Conservation (phyloP, 2,888 invertebrate genomes). For the Lasius platythorax region DNA sequence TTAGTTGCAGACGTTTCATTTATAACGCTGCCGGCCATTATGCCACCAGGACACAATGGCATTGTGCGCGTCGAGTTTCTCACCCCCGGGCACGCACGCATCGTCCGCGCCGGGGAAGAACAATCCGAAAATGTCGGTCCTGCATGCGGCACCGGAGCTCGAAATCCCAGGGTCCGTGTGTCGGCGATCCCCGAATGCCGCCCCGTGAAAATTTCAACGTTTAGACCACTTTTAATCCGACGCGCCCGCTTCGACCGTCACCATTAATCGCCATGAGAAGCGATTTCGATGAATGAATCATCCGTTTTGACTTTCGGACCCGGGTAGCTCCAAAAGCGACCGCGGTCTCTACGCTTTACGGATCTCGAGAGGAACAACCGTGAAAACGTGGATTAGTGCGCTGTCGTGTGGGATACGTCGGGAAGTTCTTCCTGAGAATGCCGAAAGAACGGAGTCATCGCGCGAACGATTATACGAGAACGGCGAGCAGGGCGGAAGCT, state of each 20-base stretch:
- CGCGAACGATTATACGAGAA: constrained; percentile 6
- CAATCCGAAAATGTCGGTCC: constrained; percentile 62
- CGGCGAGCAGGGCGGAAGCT: constrained; percentile 20
- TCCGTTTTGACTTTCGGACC: constrained; percentile 62
- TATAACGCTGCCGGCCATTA: constrained; percentile 82
- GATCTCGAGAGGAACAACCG: constrained; percentile 60
- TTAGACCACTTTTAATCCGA: constrained; percentile 75
- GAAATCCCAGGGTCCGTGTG: constrained; percentile 4
- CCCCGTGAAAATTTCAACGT: constrained; percentile 80
- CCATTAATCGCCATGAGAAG: constrained; percentile 76
- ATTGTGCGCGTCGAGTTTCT: constrained; percentile 76
- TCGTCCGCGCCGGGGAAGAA: constrained; percentile 60
- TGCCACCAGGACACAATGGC: constrained; percentile 78
- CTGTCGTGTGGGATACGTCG: constrained; percentile 51
- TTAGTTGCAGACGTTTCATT: constrained; percentile 84
- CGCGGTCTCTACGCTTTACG: constrained; percentile 27
- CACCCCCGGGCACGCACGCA: constrained; percentile 55
- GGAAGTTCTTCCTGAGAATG: constrained; percentile 7
- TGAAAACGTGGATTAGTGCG: constrained; percentile 63
- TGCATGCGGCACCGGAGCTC: constrained; percentile 58
- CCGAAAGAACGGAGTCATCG: constrained; percentile 36
- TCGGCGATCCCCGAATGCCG: constrained; percentile 35
- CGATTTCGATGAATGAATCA: constrained; percentile 76
- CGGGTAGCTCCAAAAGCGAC: neutral
- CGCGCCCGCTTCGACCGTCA: constrained; percentile 66